A percentile compares a stretch with the other conserved stretches of the same genome.
These are phyloP conservation scores for Columba janthina DNA, from an alignment of 2,113 vertebrate species.

Conservation along the genomic window DNA sequence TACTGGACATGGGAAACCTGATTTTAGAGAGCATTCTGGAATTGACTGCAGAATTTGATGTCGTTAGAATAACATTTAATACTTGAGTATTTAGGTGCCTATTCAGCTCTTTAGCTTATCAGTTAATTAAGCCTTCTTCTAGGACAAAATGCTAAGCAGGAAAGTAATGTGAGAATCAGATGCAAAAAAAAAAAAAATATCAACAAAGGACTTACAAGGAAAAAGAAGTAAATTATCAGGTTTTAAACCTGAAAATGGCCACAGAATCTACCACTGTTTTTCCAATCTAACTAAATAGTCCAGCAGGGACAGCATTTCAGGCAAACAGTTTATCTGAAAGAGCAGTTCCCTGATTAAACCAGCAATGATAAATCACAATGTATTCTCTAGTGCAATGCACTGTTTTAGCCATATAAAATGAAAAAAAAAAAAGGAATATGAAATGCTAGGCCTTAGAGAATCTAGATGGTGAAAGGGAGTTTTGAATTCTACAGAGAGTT, in stretches of 20 bases:
- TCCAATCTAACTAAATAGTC: conserved; percentile 55
- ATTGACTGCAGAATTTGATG: background rate
- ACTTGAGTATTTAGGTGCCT: background rate
- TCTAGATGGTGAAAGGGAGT: background rate
- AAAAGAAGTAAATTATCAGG: background rate
- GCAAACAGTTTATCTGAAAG: conserved; percentile 64
- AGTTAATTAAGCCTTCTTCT: background rate
- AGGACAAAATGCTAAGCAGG: background rate
- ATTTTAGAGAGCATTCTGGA: background rate
- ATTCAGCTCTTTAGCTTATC: background rate
- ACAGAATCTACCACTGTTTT: conserved; percentile 55
- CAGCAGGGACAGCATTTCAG: conserved; percentile 57
- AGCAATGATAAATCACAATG: conserved; percentile 57
- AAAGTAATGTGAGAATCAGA: background rate
- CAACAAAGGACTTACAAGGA: background rate
- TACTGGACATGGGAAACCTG: background rate
- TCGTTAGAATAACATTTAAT: background rate
- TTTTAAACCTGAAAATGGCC: background rate
- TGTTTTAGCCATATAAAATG: conserved; percentile 35
- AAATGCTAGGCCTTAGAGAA: conserved; percentile 8
- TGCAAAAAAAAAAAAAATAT: background rate
- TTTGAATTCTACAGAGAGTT: conserved; percentile 13
- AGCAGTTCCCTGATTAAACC: conserved; percentile 62
- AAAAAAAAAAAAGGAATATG: conserved; percentile 20
- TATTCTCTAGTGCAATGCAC: conserved; percentile 12